Base-by-base conservation (phyloP, 2,797 vertebrate genomes). In the Nothura maculosa region DNA sequence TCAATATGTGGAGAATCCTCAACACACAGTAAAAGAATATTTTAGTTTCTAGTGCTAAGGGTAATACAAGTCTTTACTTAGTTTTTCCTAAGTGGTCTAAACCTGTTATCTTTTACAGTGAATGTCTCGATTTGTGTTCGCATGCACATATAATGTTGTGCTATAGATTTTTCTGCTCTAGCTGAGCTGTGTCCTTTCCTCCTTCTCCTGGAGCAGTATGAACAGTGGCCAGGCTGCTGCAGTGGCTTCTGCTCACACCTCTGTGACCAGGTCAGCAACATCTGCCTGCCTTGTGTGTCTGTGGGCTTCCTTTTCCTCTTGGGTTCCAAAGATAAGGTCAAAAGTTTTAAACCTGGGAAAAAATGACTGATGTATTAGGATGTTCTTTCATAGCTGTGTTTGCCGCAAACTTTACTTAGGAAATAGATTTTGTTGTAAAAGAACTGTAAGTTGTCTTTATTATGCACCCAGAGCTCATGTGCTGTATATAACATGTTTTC, bases 391-490 rank as follows among this genome's bases (percentile, higher is more conserved):
- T 38, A 77, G 40, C 15, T 50, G 9, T 12, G 4, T 76, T 81
- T 76, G 34, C 52, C 86, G 47, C 36, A 57, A 36, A 34, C 30
- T 70, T 3, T 25, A 6, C 4, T 63, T 61, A 21, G 7, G 13
- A 16, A 61, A n/a, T 5, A 63, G 38, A 13, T 75, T 62, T 83
- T 84, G 12, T 20, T 64, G n/a, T 81, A 28, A 50, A 82, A 60
- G 30, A 74, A 20, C 36, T 60, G 34, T n/a, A 36, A 87, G 10
- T 6, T 78, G 24, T n/a, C 7, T 69, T 2, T 1, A 63, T 9
- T 13, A 13, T 27, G 4, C 2, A 5, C 0, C 0, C n/a, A 47
- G 52, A 82, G 14, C 38, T 27, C 0, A 0, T 58, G 77, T 58
- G 69, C 60, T 89, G 83, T 9, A 25, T 19, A 8, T 3, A 38